Percentiles rank a stretch among this genome's conserved stretches.
These are phyloP conservation scores for Mythimna impura DNA, from an alignment of 2,888 invertebrate genomes.

Conservation along the genomic window DNA sequence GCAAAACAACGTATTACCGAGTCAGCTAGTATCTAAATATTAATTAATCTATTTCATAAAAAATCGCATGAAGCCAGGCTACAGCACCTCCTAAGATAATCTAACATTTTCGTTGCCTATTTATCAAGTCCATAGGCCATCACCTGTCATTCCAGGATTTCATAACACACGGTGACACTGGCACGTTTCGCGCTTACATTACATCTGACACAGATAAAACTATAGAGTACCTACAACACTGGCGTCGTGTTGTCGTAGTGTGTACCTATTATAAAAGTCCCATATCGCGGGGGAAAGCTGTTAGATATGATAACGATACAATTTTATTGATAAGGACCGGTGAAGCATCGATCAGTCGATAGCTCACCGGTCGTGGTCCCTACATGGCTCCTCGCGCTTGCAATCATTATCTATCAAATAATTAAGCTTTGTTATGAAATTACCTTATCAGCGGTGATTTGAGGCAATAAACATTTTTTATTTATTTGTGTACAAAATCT, in stretches of 20 bases:
- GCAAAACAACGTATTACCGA: no score
- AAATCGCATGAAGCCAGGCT: slow-evolving; percentile 7
- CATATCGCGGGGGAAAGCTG: slow-evolving; percentile 88
- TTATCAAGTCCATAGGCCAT: slow-evolving; percentile 63
- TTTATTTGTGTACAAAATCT: slow-evolving; percentile 52
- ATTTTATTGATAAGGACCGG: slow-evolving; percentile 88
- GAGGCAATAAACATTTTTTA: slow-evolving; percentile 63
- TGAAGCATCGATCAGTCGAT: slow-evolving; percentile 88
- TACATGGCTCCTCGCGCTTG: slow-evolving; percentile 66
- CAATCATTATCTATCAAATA: slow-evolving; percentile 67
- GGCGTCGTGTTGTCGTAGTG: slow-evolving; percentile 74
- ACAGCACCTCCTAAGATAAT: slow-evolving; percentile 35
- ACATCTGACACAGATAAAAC: slow-evolving; percentile 85
- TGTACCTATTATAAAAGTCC: slow-evolving; percentile 85
- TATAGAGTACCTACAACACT: slow-evolving; percentile 77
- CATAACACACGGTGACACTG: slow-evolving; percentile 73
- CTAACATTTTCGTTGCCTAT: slow-evolving; percentile 15
- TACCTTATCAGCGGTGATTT: slow-evolving; percentile 73
- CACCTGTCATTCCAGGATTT: slow-evolving; percentile 81
- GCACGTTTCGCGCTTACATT: slow-evolving; percentile 71
- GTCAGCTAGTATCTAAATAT: neutral
- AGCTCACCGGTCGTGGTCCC: slow-evolving; percentile 80
- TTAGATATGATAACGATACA: slow-evolving; percentile 89
- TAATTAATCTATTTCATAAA: slow-evolving; percentile 1
- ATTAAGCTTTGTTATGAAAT: slow-evolving; percentile 64